Percentiles rank a stretch among this genome's conserved stretches.
Evolutionary conservation across 2,113 vertebrate genomes (phyloP).

Genomic region (Rhynchomys soricoides): DNA sequence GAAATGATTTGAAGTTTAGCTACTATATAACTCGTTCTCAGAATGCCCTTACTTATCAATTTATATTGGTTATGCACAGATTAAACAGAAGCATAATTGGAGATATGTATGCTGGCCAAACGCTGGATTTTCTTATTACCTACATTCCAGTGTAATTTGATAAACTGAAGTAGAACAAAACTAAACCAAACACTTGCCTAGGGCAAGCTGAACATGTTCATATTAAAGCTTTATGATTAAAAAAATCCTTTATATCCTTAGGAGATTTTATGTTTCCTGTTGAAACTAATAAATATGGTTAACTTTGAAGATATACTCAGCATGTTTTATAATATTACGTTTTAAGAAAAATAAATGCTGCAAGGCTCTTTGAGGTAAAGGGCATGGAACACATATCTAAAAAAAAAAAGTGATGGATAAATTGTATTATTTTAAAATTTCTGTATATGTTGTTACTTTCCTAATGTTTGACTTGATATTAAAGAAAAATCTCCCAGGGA

Average conservation of each 20-base stretch:
- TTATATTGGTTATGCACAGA: neutral
- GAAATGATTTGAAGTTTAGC: conserved; percentile 46
- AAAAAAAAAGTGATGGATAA: neutral
- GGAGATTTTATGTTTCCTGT: neutral
- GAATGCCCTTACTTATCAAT: conserved; percentile 40
- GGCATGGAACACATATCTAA: neutral
- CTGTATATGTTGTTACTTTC: neutral
- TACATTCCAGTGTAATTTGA: conserved; percentile 15
- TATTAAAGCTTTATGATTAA: neutral
- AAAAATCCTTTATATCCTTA: neutral
- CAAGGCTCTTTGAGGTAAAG: neutral
- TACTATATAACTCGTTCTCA: conserved; percentile 28
- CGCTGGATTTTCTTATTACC: conserved; percentile 8
- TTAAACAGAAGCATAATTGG: conserved; percentile 27
- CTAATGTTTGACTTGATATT: neutral
- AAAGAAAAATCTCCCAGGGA: too few species aligned
- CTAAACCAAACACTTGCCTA: neutral
- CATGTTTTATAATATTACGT: neutral
- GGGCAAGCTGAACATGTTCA: neutral
- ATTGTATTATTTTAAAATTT: neutral
- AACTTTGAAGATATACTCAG: conserved; percentile 31
- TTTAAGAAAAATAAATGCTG: neutral
- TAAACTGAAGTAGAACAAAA: conserved; percentile 49
- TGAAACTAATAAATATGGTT: conserved; percentile 47
- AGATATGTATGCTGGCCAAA: neutral